Conservation (phyloP, 2,797 vertebrate genomes). For the Brotula barbata region DNA sequence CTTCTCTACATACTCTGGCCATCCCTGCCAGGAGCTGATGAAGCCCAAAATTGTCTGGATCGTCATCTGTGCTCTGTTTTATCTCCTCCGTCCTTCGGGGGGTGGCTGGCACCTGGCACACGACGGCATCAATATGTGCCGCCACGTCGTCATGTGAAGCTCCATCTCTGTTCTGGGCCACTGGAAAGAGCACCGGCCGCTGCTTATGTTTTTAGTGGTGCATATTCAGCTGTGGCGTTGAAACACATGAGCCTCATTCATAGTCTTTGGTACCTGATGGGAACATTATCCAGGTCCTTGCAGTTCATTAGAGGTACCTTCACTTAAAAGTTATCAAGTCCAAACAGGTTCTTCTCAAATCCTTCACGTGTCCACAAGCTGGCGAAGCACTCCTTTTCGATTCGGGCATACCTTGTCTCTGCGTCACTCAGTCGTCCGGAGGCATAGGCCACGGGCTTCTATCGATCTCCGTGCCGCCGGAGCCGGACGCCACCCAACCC, state of each 20-base stretch:
- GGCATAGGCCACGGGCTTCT: neutral
- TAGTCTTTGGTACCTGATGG: neutral
- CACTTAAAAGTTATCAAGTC: neutral
- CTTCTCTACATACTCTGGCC: conserved; percentile 9
- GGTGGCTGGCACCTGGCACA: conserved; percentile 17
- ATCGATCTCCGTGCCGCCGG: conserved; percentile 53
- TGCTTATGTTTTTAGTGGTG: conserved; percentile 8
- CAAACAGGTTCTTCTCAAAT: conserved; percentile 1
- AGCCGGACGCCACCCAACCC: conserved; percentile 61
- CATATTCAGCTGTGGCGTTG: too few species aligned
- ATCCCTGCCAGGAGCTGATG: conserved; percentile 12
- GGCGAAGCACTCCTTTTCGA: neutral
- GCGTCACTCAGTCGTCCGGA: neutral
- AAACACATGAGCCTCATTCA: too few species aligned
- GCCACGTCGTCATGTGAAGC: conserved; percentile 7
- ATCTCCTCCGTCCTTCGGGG: conserved; percentile 7
- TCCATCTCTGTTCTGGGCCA: neutral
- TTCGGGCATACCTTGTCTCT: conserved; percentile 13
- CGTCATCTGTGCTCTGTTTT: conserved; percentile 4
- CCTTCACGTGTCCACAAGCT: neutral
- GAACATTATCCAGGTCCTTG: neutral
- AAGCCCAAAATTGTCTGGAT: conserved; percentile 7
- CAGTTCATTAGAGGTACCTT: conserved; percentile 7
- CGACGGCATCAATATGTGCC: conserved; percentile 7
- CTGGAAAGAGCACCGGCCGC: conserved; percentile 14